Base-by-base conservation (phyloP, 2,888 invertebrate species). In the Aphodius sticticus region DNA sequence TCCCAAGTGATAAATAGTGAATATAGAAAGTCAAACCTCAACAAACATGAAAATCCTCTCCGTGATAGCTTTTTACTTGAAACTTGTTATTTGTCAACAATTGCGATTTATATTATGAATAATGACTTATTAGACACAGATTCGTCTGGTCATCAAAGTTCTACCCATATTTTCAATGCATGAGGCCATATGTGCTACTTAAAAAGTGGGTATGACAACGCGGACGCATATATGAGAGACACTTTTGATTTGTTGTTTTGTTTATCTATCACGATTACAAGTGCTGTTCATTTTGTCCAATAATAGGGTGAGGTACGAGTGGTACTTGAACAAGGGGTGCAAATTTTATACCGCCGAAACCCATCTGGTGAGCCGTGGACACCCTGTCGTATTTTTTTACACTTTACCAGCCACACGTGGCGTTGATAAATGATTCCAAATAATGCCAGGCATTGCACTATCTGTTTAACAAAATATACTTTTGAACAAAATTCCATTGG, bases 261-360 rank as follows among this genome's bases (percentile, higher is more conserved):
- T 83, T 81, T 53, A 53, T 53, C 84, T 84, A 83, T 83, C 84
- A 83, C 84, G 84, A 84, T 84, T 82, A 81, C 79, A 80, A 83
- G 84, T 83, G 81, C 83, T 1, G 76, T 83, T 83, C 82, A 79
- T 83, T 83, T 82, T 83, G 77, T 77, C 74, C 80, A 79, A 83
- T 82, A 83, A 83, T 81, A 74, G 83, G 83, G 81, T 81, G 82
- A 81, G 79, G 83, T 53, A 53, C 53, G 53, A 53, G 53, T 53
- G 53, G 83, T 78, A 72, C 81, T 81, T 80, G 75, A 76, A 16
- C 53, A 80, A 77, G 76, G 84, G 83, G 82, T 81, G 80, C 76
- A 80, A 80, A 69, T 77, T 81, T 77, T 78, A 53, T 53, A 12
- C 53, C 53, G 9, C 53, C 53, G 79, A 81, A 79, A 78, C 76